Percentiles rank a stretch among this genome's conserved stretches.
These are phyloP conservation scores for Pherbina coryleti DNA, from an alignment of 2,888 invertebrate genomes.

Conservation along the genomic window DNA sequence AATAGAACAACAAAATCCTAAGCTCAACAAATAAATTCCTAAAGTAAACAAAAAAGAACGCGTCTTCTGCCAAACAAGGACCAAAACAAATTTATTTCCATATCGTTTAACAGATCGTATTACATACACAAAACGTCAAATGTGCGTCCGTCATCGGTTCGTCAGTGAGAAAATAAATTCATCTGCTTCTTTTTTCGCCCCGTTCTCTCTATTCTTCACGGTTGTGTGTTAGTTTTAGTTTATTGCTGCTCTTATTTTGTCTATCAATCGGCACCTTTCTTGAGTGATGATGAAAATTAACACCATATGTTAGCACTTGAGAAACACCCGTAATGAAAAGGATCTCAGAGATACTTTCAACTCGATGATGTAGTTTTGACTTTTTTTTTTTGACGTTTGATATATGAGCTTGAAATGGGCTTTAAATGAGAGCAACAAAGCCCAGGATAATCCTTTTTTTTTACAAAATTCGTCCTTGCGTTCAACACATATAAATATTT, in stretches of 20 bases:
- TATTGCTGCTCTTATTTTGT: neutral
- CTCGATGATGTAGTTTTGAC: neutral
- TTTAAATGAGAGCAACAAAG: no score
- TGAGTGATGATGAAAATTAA: conserved; percentile 4
- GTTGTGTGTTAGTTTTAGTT: neutral
- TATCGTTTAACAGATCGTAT: conserved; percentile 5
- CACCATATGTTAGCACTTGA: conserved; percentile 53
- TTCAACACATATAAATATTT: neutral
- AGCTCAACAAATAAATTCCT: neutral
- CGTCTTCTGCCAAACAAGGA: no score
- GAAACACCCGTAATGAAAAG: neutral
- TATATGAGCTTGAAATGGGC: no score
- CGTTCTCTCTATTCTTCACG: neutral
- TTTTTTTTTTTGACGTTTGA: neutral
- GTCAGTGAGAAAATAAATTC: conserved; percentile 8
- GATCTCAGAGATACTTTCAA: neutral
- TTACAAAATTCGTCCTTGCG: neutral
- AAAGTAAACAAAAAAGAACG: neutral
- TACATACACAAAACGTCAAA: conserved; percentile 10
- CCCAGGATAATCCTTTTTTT: no score
- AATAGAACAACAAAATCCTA: neutral
- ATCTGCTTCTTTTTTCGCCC: neutral
- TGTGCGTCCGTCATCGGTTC: conserved; percentile 8
- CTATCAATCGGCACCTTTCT: conserved; percentile 3
- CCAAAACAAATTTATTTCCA: no score